A percentile compares a stretch with the other conserved stretches of the same genome.
phyloP scores from a whole-genome alignment of 2,113 vertebrate species.

The Turdus rufiventris region DNA sequence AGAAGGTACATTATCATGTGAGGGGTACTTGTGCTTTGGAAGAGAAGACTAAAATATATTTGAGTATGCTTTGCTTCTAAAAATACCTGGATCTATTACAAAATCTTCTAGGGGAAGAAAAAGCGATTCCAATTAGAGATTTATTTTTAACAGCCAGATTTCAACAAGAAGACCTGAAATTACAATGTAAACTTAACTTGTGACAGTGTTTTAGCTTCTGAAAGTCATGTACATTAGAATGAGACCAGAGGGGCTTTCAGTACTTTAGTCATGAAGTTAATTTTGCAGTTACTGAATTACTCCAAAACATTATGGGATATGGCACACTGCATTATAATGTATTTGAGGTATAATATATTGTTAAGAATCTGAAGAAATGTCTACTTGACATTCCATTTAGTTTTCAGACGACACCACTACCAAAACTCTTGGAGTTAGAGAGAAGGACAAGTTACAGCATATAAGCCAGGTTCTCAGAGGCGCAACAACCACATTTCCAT shows the following conservation, averaged over 20 bases:
- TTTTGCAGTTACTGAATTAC: neutral
- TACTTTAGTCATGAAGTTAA: neutral
- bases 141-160: slow-evolving; percentile 3
- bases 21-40: neutral
- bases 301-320: neutral
- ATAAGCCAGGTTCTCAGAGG: neutral
- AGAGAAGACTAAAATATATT: neutral
- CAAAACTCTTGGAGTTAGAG: neutral
- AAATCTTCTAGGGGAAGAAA: neutral
- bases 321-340: neutral
- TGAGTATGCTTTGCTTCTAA: neutral
- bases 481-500: neutral
- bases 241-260: neutral
- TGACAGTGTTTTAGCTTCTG: neutral
- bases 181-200: neutral
- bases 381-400: neutral
- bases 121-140: neutral
- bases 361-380: neutral
- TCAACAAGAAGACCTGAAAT: neutral
- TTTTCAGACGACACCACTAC: neutral
- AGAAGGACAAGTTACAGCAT: neutral
- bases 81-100: neutral
- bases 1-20: neutral
- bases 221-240: neutral
- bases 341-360: neutral